phyloP scores from a whole-genome alignment of 2,113 vertebrate species.

The Excalfactoria chinensis region DNA sequence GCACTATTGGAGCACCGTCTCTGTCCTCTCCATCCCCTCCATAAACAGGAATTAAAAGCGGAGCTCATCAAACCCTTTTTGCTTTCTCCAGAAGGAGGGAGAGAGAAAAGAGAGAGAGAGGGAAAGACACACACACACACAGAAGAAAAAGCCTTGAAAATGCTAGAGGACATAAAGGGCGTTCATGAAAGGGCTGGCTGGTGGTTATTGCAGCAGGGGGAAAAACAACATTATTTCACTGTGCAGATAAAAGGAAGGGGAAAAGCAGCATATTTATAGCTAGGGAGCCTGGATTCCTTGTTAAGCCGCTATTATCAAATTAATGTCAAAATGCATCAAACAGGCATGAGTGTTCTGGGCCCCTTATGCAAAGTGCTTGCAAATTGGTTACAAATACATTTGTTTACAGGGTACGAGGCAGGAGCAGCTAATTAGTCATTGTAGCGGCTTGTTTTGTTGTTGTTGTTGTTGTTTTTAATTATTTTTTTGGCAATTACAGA shows the following conservation, averaged over 20 bases:
- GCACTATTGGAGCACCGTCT: background rate
- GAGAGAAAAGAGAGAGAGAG: background rate
- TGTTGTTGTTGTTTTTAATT: background rate
- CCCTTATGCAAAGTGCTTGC: slow-evolving; percentile 70
- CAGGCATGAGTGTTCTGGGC: slow-evolving; percentile 67
- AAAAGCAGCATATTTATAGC: slow-evolving; percentile 70
- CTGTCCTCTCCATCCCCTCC: background rate
- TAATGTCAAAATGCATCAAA: slow-evolving; percentile 77
- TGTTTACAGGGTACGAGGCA: slow-evolving; percentile 69
- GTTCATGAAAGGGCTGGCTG: slow-evolving; percentile 69
- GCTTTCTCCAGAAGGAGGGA: slow-evolving; percentile 30
- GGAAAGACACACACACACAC: no score
- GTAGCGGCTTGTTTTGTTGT: slow-evolving; percentile 40
- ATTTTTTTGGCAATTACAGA: slow-evolving; percentile 63
- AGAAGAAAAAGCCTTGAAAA: slow-evolving; percentile 35
- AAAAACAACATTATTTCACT: slow-evolving; percentile 73
- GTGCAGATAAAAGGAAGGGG: slow-evolving; percentile 74
- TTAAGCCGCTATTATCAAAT: slow-evolving; percentile 72
- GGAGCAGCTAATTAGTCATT: slow-evolving; percentile 71
- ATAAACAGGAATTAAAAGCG: slow-evolving; percentile 60
- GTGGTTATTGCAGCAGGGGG: slow-evolving; percentile 74
- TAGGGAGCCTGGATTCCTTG: slow-evolving; percentile 73
- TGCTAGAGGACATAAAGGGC: slow-evolving; percentile 70
- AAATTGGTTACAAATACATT: slow-evolving; percentile 72
- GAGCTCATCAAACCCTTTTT: slow-evolving; percentile 49